Conservation (phyloP, 2,113 vertebrate genomes). For the Lepus americanus region DNA sequence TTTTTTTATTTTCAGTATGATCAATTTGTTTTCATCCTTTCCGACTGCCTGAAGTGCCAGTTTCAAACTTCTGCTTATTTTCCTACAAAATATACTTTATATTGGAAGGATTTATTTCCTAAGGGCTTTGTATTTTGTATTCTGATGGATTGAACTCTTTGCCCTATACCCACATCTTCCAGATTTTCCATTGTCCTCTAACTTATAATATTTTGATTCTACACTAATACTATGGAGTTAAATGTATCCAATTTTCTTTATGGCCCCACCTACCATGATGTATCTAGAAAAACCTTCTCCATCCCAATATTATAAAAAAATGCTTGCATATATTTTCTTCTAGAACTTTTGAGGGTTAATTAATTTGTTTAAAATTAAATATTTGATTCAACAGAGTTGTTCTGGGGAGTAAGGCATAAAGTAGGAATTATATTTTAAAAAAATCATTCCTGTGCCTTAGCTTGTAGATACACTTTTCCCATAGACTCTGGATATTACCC, state of each 20-base stretch:
- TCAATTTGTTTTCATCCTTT: background rate
- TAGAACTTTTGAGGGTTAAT: constrained; percentile 7
- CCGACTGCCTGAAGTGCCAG: background rate
- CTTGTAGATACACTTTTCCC: background rate
- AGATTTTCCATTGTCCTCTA: background rate
- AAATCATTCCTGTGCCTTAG: background rate
- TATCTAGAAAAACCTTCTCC: background rate
- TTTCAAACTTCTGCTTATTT: background rate
- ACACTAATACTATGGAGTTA: background rate
- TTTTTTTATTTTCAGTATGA: background rate
- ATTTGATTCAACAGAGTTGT: constrained; percentile 9
- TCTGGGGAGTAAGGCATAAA: background rate
- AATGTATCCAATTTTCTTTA: background rate
- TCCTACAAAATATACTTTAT: background rate
- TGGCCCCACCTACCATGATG: background rate
- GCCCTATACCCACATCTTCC: background rate
- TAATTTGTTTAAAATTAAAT: background rate
- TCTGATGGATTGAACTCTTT: background rate
- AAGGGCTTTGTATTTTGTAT: background rate
- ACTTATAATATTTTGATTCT: background rate
- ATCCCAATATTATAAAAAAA: constrained; percentile 6
- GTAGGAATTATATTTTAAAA: background rate
- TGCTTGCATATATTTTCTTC: constrained; percentile 18
- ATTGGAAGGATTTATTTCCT: background rate
- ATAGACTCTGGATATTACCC: background rate